Evolutionary conservation across 2,888 invertebrate genomes (phyloP), one percentile per base, ranked within the genome.

Genomic region (Callimorpha dominula): DNA sequence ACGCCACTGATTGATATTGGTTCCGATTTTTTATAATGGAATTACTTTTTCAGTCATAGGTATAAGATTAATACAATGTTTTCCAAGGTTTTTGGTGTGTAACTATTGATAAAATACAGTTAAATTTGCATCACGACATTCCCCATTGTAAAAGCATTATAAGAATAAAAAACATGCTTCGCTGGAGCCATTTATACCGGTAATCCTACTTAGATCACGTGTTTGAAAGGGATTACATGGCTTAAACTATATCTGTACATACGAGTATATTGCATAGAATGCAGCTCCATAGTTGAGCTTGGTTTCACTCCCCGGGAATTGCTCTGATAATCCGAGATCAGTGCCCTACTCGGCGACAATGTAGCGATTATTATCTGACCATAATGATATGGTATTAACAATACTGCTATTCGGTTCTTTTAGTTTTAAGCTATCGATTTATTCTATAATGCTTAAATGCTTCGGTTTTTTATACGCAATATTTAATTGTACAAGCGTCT

Each of bases 281-380:
- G 64, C 42, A 67, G 63, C 70, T 70, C n/a, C 57, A 63, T 70
- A 70, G 73, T 68, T 77, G 70, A 79, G 77, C 76, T 65, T n/a
- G 68, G 73, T 68, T 68, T 65, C 65, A 68, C 67, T 71, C 72
- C 73, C 73, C 72, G 76, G 72, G 72, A 81, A 86, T 80, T 78
- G 79, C 74, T 71, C 70, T 75, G 75, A 79, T 83, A 85, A 86
- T 83, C 85, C 84, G 77, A 80, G 85, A 82, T 81, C 81, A 79
- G 72, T 77, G 78, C 69, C 81, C 69, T 72, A 64, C 78, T 76
- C 70, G 72, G 72, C 77, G 78, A 86, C 83, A 85, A 79, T 84
- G 78, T 76, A 76, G 68, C 79, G 78, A 78, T 83, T 83, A 84
- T 84, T 82, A 79, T 79, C 75, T 76, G 15, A 60, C 74, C 77